Evolutionary conservation across 2,113 vertebrate genomes (phyloP).

Genomic region (Toxotes chatareus): DNA sequence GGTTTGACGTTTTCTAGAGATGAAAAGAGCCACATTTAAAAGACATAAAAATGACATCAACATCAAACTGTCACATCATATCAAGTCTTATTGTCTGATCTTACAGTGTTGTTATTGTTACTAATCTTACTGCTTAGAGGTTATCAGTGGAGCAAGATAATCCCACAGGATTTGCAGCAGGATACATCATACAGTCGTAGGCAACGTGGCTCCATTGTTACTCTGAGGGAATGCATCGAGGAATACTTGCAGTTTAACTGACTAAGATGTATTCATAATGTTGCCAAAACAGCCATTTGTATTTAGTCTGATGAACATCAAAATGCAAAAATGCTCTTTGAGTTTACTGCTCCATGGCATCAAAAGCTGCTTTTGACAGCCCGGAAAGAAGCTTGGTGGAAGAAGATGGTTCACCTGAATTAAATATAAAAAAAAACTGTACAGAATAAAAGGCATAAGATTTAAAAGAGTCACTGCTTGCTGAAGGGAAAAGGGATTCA

Average conservation of each 20-base stretch:
- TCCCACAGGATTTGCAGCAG: constrained; percentile 24
- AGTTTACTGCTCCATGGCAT: constrained; percentile 2
- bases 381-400: background rate
- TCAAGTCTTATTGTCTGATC: constrained; percentile 1
- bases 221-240: background rate
- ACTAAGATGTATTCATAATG: constrained; percentile 8
- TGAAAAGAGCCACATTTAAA: background rate
- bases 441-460: background rate
- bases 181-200: background rate
- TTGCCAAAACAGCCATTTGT: constrained; percentile 17
- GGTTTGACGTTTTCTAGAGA: background rate
- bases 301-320: background rate
- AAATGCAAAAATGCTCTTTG: constrained; percentile 23
- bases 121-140: constrained; percentile 5
- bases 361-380: constrained; percentile 20
- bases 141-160: constrained; percentile 9
- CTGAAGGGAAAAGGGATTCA: background rate
- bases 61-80: constrained; percentile 3
- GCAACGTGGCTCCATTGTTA: constrained; percentile 15
- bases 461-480: background rate
- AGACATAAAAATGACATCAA: background rate
- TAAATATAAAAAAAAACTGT: constrained; percentile 16
- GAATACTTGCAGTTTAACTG: constrained; percentile 25
- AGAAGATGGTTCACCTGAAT: constrained; percentile 10
- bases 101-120: background rate